These are phyloP conservation scores for Calyptomena viridis DNA, from an alignment of 2,113 vertebrate genomes.

Conservation along the genomic window DNA sequence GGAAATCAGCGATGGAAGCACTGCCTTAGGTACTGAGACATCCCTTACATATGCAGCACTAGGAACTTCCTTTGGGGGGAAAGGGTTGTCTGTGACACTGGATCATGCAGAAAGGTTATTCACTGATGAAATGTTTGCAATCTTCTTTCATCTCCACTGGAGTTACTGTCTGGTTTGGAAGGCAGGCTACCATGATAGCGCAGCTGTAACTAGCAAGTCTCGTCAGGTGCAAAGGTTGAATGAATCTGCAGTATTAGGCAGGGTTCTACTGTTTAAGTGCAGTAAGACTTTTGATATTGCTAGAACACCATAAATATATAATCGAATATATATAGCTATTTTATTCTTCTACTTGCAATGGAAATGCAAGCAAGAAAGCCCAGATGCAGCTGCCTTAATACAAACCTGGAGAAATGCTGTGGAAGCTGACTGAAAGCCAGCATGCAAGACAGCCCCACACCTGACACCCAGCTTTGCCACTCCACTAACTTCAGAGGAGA, in stretches of 20 bases:
- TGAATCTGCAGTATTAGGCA: not conserved
- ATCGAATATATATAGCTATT: not conserved
- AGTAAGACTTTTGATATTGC: not conserved
- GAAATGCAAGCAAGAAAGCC: not conserved
- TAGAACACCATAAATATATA: not conserved
- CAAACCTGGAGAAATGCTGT: not conserved
- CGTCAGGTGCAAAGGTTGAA: not conserved
- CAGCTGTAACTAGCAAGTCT: not conserved
- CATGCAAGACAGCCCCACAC: not conserved
- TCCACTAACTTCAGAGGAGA: not conserved
- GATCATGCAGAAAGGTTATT: not conserved
- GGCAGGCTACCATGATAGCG: not conserved
- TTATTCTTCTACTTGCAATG: not conserved
- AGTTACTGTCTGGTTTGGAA: not conserved
- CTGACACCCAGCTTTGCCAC: not conserved
- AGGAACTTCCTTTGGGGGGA: not conserved
- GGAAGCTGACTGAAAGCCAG: not conserved
- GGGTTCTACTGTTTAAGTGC: not conserved
- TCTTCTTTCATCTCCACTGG: not conserved
- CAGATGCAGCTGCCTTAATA: not conserved
- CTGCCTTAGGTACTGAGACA: fast-evolving
- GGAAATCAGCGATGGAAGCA: not conserved
- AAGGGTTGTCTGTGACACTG: not conserved
- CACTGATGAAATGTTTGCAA: not conserved
- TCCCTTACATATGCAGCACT: not conserved